Conservation (phyloP, 2,113 vertebrate genomes). For the Verasper variegatus region DNA sequence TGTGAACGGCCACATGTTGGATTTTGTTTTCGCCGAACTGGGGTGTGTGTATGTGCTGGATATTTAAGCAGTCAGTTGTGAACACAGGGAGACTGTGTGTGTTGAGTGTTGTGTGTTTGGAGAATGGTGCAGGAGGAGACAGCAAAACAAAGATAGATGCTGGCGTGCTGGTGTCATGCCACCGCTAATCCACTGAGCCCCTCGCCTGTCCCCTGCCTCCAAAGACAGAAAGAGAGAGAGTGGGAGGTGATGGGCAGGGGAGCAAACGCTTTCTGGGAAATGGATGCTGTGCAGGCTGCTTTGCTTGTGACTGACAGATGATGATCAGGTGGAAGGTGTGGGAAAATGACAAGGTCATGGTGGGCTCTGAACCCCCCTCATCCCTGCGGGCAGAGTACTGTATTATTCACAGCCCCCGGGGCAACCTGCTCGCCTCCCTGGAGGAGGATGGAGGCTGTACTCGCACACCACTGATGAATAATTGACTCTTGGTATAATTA, state of each 20-base stretch:
- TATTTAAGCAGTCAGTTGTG: slow-evolving; percentile 13
- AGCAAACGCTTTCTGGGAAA: slow-evolving; percentile 37
- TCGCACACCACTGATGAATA: slow-evolving; percentile 15
- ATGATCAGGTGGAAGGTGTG: slow-evolving; percentile 6
- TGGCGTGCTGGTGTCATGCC: slow-evolving; percentile 73
- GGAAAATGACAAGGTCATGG: neutral
- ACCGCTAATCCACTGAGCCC: slow-evolving; percentile 71
- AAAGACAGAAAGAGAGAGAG: slow-evolving; percentile 5
- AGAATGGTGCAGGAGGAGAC: slow-evolving; percentile 37
- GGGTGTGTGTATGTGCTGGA: slow-evolving; percentile 12
- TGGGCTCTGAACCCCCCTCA: slow-evolving; percentile 2
- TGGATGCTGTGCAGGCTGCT: neutral
- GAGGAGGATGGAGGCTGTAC: neutral
- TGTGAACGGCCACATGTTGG: neutral
- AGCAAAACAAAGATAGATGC: slow-evolving; percentile 70
- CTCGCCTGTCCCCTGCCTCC: slow-evolving; percentile 26
- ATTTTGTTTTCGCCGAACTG: slow-evolving; percentile 25
- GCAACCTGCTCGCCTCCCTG: neutral
- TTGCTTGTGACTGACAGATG: slow-evolving; percentile 5
- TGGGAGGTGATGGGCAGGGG: slow-evolving; percentile 5
- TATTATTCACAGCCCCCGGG: slow-evolving; percentile 22
- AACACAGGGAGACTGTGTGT: slow-evolving; percentile 7
- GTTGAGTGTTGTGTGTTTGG: neutral
- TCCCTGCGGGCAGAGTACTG: slow-evolving; percentile 10
- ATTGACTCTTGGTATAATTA: neutral